Conservation (phyloP, 2,797 vertebrate species). For the Rhabdomys pumilio region DNA sequence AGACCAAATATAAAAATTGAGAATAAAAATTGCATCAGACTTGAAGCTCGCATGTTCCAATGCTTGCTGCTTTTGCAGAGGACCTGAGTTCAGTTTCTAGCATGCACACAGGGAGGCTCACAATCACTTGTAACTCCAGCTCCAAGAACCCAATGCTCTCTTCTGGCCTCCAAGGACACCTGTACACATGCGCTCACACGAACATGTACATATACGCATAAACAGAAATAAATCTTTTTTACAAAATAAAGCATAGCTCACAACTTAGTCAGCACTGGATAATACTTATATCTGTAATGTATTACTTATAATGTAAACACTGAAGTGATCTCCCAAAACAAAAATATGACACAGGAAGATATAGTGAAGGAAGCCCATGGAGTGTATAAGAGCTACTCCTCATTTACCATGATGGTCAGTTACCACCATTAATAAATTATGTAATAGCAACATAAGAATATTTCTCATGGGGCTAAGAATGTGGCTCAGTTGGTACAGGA, state of each 20-base stretch:
- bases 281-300: constrained; percentile 11
- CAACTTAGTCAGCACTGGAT: background rate
- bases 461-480: background rate
- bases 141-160: background rate
- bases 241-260: constrained; percentile 25
- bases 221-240: background rate
- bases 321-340: constrained; percentile 44
- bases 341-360: background rate
- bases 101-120: no score
- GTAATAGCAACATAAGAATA: background rate
- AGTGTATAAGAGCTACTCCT: background rate
- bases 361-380: background rate
- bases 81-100: background rate
- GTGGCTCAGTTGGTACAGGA: no score
- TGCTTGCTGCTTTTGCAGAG: background rate
- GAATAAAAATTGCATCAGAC: background rate
- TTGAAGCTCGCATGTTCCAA: background rate
- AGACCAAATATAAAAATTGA: background rate
- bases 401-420: background rate
- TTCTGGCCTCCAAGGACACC: background rate
- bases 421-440: background rate
- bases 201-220: background rate
- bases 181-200: background rate
- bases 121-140: no score
- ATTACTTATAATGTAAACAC: background rate